Conservation (phyloP, 2,888 invertebrate genomes). For the Cantharis flavilabris region DNA sequence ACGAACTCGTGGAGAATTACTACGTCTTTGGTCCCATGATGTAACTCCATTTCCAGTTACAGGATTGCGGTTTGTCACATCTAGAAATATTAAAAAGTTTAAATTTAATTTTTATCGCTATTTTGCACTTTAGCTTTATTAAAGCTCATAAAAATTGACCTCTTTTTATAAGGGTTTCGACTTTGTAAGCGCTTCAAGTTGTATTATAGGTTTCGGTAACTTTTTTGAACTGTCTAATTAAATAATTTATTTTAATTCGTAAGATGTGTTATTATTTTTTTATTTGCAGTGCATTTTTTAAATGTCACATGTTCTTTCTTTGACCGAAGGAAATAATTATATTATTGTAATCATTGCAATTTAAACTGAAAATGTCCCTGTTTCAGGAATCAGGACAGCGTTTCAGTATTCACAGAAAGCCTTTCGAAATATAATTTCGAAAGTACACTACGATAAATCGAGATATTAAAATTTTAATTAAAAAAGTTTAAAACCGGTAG, state of each 20-base stretch:
- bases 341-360: no score
- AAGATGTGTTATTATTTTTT: not conserved
- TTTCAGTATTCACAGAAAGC: not conserved
- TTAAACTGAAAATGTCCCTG: no score
- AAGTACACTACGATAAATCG: not conserved
- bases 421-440: not conserved
- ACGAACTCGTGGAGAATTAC: slow-evolving; percentile 46
- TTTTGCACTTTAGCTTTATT: not conserved
- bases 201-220: not conserved
- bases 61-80: slow-evolving; percentile 53
- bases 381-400: no score
- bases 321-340: no score
- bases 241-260: not conserved
- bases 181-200: not conserved
- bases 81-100: slow-evolving; percentile 38
- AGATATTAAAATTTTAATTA: not conserved
- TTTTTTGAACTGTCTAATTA: not conserved
- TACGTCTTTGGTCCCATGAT: slow-evolving; percentile 50
- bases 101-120: not conserved
- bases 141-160: not conserved
- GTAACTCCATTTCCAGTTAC: slow-evolving; percentile 55
- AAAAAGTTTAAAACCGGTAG: not conserved
- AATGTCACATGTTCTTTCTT: no score
- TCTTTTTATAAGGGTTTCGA: not conserved
- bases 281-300: no score